A percentile compares a stretch with the other conserved stretches of the same genome.
These are phyloP conservation scores for Ornithoptera alexandrae DNA, from an alignment of 2,888 invertebrate genomes.

Conservation along the genomic window DNA sequence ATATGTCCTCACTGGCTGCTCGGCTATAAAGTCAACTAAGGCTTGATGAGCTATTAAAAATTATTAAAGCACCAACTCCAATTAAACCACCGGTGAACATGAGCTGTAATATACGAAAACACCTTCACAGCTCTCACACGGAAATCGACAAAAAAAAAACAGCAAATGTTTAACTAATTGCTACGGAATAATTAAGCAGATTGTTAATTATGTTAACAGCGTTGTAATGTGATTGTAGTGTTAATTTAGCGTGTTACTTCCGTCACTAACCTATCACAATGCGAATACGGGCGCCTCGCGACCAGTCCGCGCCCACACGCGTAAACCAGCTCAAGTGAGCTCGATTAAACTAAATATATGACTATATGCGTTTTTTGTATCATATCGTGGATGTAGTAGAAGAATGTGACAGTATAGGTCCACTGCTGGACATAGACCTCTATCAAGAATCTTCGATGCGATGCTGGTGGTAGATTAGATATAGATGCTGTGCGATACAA, in stretches of 20 bases:
- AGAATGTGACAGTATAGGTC: too few relatives aligned
- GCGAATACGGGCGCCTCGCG: not conserved
- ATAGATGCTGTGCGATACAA: too few relatives aligned
- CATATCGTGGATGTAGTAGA: too few relatives aligned
- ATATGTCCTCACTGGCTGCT: too few relatives aligned
- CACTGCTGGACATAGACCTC: too few relatives aligned
- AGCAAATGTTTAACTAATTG: conserved; percentile 8
- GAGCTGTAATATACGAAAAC: not conserved
- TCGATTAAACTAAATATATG: too few relatives aligned
- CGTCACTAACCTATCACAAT: conserved; percentile 34
- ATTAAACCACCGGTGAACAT: not conserved
- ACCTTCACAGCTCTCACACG: not conserved
- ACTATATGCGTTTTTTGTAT: too few relatives aligned
- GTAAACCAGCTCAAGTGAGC: too few relatives aligned
- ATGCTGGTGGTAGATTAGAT: too few relatives aligned
- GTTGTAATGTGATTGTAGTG: conserved; percentile 21
- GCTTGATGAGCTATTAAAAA: not conserved
- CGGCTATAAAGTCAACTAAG: not conserved
- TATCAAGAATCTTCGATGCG: too few relatives aligned
- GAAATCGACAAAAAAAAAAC: not conserved
- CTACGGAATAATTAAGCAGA: conserved; percentile 10
- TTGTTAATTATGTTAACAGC: conserved; percentile 19
- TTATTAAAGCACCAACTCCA: not conserved
- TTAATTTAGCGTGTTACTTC: conserved; percentile 9
- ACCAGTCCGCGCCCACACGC: too few relatives aligned